Base-by-base conservation (phyloP, 2,113 vertebrate genomes). In the Nanorana parkeri region DNA sequence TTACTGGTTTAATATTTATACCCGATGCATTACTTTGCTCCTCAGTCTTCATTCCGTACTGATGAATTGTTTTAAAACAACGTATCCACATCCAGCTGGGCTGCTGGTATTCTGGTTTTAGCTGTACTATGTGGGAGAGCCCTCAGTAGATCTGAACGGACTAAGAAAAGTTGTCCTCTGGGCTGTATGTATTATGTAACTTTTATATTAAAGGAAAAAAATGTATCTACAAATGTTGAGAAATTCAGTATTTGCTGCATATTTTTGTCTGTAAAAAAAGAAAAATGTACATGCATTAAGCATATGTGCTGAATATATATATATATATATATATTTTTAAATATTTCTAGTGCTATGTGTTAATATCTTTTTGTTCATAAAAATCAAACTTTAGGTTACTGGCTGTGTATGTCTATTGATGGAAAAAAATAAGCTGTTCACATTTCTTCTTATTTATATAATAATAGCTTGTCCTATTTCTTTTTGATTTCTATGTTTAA, bases 161-260 rank as follows among this genome's bases (percentile, higher is more conserved):
- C 66, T 86, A 86, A 87, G 29, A 85, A 87, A 89, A 85, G 66
- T 17, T 23, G 21, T 91, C 86, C 71, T 84, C 87, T 89, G 85
- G 89, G 92, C 86, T 92, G 90, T 92, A 92, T 90, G 89, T 90
- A 90, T 91, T 88, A 91, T 91, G 87, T 87, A 92, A 91, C 91
- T 95, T 97, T 95, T 96, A 92, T 96, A 94, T 91, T 84, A 92
- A 93, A 94, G 90, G 91, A 87, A 88, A 91, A 93, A 47, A 93
- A n/a, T 47, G 86, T 94, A 94, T 94, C 91, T 95, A 95, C 95
- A 95, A 96, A 94, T 87, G 93, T 86, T 88, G 83, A 88, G 91
- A 95, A 88, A 20, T 84, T 88, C 94, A 96, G 94, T 96, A 95
- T 97, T 97, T 95, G 94, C 91, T 88, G 85, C 91, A 88, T 80